Evolutionary conservation across 2,888 invertebrate genomes (phyloP), one percentile per base, ranked within the genome.

Genomic region (Luperina nickerlii): DNA sequence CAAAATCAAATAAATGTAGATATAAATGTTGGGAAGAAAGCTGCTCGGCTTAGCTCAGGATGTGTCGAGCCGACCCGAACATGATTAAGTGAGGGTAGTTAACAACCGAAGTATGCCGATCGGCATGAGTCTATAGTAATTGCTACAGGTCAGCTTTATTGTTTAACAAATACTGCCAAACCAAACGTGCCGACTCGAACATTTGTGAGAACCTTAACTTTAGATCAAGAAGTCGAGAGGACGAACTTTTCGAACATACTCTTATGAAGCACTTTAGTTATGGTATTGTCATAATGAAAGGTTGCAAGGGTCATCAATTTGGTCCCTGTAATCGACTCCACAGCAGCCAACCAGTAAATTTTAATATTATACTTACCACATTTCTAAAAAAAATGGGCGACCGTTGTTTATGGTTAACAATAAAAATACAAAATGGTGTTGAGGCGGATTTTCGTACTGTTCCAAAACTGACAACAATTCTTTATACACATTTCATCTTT

Each of bases 321-420:
- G 32, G 63, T 27, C 74, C 74, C 18, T 65, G 66, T 88, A 85
- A 82, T 63, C 77, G 57, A 54, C 69, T 42, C 27, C 74, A 69
- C 74, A 32, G 45, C 57, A 74, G 65, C 81, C 62, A 68, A 71
- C 66, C 67, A 72, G 62, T 57, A 82, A 88, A 83, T 84, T 45
- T 45, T 45, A 45, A 45, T 48, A 85, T 85, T 80, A 85, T 78
- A 88, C 83, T 38, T 62, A 74, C 67, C 63, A 45, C 79, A 85
- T 87, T 86, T 79, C 76, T 48, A 68, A 51, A 45, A 73, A 78
- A 62, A 78, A 62, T 70, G 68, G 65, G 68, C 70, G 66, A 73
- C 79, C 63, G 74, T 86, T 77, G 74, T 86, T 79, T 86, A 75
- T 82, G 76, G 70, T 27, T 1, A 54, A 69, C 69, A 68, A 87